These are phyloP conservation scores for Colletes gigas DNA, from an alignment of 1,140 invertebrate species.

Conservation along the genomic window DNA sequence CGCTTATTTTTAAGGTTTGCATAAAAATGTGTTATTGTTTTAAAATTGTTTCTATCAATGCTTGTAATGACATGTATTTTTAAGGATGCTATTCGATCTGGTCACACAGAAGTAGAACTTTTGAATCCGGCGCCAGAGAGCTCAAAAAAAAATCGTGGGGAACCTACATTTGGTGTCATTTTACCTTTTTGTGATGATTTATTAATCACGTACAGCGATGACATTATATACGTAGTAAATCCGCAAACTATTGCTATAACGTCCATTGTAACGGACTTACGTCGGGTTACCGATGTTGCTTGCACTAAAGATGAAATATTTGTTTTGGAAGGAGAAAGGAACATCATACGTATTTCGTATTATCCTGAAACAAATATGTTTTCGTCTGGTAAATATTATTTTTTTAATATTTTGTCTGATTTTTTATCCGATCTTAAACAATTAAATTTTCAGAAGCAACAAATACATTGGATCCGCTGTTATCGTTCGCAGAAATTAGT, in stretches of 20 bases:
- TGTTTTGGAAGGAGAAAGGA: slow-evolving; percentile 86
- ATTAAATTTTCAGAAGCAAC: slow-evolving; percentile 52
- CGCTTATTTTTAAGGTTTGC: slow-evolving; percentile 89
- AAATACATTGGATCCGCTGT: slow-evolving; percentile 63
- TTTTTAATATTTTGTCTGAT: not conserved
- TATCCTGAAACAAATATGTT: slow-evolving; percentile 79
- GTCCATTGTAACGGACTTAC: slow-evolving; percentile 80
- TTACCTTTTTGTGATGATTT: slow-evolving; percentile 86
- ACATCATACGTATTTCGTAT: slow-evolving; percentile 85
- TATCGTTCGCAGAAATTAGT: slow-evolving; percentile 74
- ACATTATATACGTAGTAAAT: slow-evolving; percentile 88
- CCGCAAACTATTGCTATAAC: slow-evolving; percentile 81
- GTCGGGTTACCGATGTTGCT: slow-evolving; percentile 82
- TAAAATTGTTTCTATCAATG: slow-evolving; percentile 15
- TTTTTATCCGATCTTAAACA: not conserved
- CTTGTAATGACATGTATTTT: slow-evolving; percentile 43
- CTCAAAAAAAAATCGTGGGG: slow-evolving; percentile 80
- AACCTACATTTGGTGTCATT: slow-evolving; percentile 86
- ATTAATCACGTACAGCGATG: slow-evolving; percentile 88
- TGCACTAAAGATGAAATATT: slow-evolving; percentile 90
- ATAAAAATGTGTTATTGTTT: slow-evolving; percentile 22
- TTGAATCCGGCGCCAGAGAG: slow-evolving; percentile 84
- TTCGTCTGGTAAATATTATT: slow-evolving; percentile 63
- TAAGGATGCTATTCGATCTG: slow-evolving; percentile 83
- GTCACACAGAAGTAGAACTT: slow-evolving; percentile 84